Percentiles rank a stretch among this genome's conserved stretches.
These are phyloP conservation scores for Perithous albicinctus DNA, from an alignment of 2,888 invertebrate genomes.

Conservation along the genomic window DNA sequence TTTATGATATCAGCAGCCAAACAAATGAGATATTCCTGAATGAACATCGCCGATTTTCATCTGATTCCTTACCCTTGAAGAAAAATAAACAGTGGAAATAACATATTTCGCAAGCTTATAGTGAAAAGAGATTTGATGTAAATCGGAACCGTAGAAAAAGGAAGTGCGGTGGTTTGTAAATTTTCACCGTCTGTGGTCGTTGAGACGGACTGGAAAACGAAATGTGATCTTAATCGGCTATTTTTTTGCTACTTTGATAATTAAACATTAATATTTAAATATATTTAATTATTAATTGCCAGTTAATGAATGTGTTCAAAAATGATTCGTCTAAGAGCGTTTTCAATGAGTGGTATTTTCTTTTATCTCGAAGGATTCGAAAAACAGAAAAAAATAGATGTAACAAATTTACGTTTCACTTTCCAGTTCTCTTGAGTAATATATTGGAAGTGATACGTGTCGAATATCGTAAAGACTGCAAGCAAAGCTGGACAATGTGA, in stretches of 20 bases:
- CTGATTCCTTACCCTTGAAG: no score
- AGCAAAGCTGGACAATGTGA: background rate
- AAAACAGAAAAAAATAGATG: background rate
- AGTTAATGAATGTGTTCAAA: background rate
- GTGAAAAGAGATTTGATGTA: background rate
- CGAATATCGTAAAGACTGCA: slow-evolving; percentile 15
- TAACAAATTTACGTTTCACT: background rate
- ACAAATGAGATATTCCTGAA: no score
- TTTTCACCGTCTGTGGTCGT: slow-evolving; percentile 5
- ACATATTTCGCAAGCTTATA: no score
- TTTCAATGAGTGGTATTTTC: background rate
- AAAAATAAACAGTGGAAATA: no score
- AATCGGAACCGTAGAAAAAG: background rate
- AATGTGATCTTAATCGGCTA: slow-evolving; percentile 3
- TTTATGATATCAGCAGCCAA: no score
- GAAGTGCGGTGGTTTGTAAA: slow-evolving; percentile 32
- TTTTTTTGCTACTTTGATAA: slow-evolving; percentile 15
- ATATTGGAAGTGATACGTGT: slow-evolving; percentile 51
- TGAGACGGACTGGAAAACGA: background rate
- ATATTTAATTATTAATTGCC: background rate
- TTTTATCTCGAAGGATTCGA: background rate
- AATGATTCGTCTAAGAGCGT: background rate
- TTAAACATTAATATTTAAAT: background rate
- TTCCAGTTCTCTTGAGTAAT: slow-evolving; percentile 3
- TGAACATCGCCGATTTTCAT: no score